Evolutionary conservation across 2,888 invertebrate species (phyloP), one percentile per base, ranked within the genome.

Genomic region (Drosophila mimetica): DNA sequence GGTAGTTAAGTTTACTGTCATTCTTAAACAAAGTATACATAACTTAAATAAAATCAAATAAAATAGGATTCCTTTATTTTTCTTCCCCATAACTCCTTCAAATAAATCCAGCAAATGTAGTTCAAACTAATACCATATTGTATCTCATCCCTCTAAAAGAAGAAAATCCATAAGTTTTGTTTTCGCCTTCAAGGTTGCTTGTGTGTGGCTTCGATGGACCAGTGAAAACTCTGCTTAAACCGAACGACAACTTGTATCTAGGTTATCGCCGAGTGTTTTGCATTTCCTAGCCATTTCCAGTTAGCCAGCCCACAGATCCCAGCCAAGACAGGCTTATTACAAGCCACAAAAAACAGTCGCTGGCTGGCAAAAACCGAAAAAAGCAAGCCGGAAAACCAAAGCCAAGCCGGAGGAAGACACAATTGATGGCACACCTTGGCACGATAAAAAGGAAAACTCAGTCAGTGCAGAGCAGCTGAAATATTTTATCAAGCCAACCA

Each of bases 381-480:
- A 8, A 14, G n/a, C 18, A 14, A 73, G 53, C 58, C 53, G 71
- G 52, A 73, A 63, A 63, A 53, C 42, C 67, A 67, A 50, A 55
- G 55, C 59, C 32, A 51, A 61, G 59, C 50, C 51, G 53, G 58
- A 63, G 61, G 58, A 70, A 71, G 71, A 72, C 69, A 86, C 88
- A 85, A 86, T 88, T 84, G 85, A 88, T 86, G 85, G 82, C 85
- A 88, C 85, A 84, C 85, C 85, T 85, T 79, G 87, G 87, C 86
- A 85, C 85, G 87, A 86, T 88, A 86, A 88, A 85, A 86, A 86
- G 82, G 88, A 84, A 88, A 88, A 79, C 79, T 84, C 75, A 80
- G 81, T 74, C 77, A 79, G 88, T 83, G 83, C 88, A 80, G 71
- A 87, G 39, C 51, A 50, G 28, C 65, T 73, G 58, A 84, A 87